Percentiles rank a stretch among this genome's conserved stretches.
These are phyloP conservation scores for Philonicus albiceps DNA, from an alignment of 2,888 invertebrate genomes.

Conservation along the genomic window DNA sequence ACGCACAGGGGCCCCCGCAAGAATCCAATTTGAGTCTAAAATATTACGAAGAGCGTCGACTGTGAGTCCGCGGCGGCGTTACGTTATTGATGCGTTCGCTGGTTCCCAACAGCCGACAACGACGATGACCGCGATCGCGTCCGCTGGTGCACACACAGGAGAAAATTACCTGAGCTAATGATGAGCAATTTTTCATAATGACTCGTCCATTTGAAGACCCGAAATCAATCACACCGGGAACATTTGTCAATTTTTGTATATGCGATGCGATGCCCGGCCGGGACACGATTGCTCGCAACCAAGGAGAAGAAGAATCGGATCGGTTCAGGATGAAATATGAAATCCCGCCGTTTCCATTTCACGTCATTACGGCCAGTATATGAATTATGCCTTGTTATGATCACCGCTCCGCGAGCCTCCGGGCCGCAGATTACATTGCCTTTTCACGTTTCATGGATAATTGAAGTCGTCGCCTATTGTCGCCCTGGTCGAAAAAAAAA, in stretches of 20 bases:
- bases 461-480: conserved; percentile 33
- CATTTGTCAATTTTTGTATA: conserved; percentile 42
- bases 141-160: background rate
- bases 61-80: background rate
- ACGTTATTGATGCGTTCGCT: conserved; percentile 32
- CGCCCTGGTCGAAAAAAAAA: background rate
- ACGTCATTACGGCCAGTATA: conserved; percentile 6
- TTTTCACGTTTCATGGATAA: conserved; percentile 24
- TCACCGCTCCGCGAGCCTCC: background rate
- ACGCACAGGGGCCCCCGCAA: conserved; percentile 45
- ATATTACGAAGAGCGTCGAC: conserved; percentile 45
- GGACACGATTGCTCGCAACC: background rate
- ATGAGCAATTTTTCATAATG: conserved; percentile 54
- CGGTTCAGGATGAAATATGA: conserved; percentile 31
- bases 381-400: conserved; percentile 42
- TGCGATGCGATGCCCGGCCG: background rate
- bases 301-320: background rate
- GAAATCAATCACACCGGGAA: conserved; percentile 50
- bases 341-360: conserved; percentile 42
- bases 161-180: conserved; percentile 51
- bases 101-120: background rate
- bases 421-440: background rate
- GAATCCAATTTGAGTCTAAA: conserved; percentile 46
- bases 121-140: background rate
- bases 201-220: conserved; percentile 52